phyloP scores from a whole-genome alignment of 2,888 invertebrate species.

The Coremacera marginata region DNA sequence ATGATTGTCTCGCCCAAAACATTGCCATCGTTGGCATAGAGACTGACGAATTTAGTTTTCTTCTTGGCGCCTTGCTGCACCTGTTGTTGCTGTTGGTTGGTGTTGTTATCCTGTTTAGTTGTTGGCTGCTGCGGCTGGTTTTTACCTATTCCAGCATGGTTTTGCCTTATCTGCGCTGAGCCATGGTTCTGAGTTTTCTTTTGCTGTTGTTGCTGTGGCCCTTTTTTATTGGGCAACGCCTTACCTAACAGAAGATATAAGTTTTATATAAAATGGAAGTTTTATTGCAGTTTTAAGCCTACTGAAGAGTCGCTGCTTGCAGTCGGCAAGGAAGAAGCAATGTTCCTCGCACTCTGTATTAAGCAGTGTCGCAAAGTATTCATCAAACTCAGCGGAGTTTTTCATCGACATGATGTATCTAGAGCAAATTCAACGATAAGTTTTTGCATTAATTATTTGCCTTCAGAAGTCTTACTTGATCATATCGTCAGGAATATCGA shows the following conservation, averaged over 20 bases:
- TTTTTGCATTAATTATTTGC: neutral
- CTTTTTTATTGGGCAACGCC: constrained; percentile 52
- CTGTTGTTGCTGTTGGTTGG: constrained; percentile 27
- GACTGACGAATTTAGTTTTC: constrained; percentile 80
- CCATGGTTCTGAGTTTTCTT: constrained; percentile 46
- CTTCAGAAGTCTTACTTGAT: constrained; percentile 71
- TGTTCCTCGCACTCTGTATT: constrained; percentile 78
- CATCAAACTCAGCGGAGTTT: constrained; percentile 79
- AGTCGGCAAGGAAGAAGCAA: constrained; percentile 75
- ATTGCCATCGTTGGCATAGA: constrained; percentile 81
- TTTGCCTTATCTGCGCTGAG: constrained; percentile 44
- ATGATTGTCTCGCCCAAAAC: constrained; percentile 72
- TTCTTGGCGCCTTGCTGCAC: constrained; percentile 70
- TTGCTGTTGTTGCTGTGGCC: constrained; percentile 40
- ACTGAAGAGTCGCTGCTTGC: constrained; percentile 73
- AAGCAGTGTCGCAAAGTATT: constrained; percentile 82
- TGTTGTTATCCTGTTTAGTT: constrained; percentile 39
- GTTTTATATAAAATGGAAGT: neutral
- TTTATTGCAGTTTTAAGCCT: constrained; percentile 40
- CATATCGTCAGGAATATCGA: constrained; percentile 79
- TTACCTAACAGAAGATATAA: constrained; percentile 41
- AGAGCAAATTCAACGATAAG: neutral
- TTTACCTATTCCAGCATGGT: constrained; percentile 10
- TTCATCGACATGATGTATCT: constrained; percentile 82
- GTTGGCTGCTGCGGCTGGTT: neutral